Evolutionary conservation across 2,113 vertebrate genomes (phyloP), one percentile per base, ranked within the genome.

Genomic region (Xiphophorus hellerii): DNA sequence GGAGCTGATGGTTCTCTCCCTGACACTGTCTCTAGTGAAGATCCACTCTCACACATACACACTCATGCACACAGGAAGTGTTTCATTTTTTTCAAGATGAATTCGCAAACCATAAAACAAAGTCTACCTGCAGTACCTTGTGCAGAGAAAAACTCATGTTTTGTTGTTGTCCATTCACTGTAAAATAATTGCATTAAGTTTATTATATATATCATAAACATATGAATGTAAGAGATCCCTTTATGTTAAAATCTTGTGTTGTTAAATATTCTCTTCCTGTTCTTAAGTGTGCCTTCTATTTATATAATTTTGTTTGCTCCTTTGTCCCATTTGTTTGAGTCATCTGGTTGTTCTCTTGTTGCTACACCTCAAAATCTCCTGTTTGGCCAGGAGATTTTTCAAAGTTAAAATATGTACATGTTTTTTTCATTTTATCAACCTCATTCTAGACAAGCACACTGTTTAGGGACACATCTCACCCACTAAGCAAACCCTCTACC

Each of bases 11-110:
- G 28, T 51, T 82, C 30, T 74, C 58, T 12, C 14, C 75, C 33
- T 62, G 20, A 9, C 44, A 70, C 28, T 72, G 37, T 66, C 29
- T 70, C 64, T 74, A 3, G 54, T 6, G 5, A 37, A 37, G 35
- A 37, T 37, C 35, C 35, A 37, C 35, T 37, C 10, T 37, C 35
- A 39, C 71, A 64, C 68, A 39, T 65, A 58, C 77, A 73, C 8
- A 10, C 3, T 54, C 39, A 27, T 42, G 48, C 74, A 20, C 65
- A 85, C 90, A 88, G 89, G 89, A 92, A 89, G 74, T 42, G 3
- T 76, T 68, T 73, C 81, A 79, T 79, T 54, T 86, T 83, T 64
- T 44, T 42, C 3, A 62, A 76, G 44, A 69, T 67, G 71, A 74
- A 58, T 72, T 84, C 72, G 86, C 71, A 0, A 85, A 88, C 73